Evolutionary conservation across 92 coral and sea anemone genomes (phyloP), one percentile per base, ranked within the genome.

Genomic region (Zoanthus sociatus): DNA sequence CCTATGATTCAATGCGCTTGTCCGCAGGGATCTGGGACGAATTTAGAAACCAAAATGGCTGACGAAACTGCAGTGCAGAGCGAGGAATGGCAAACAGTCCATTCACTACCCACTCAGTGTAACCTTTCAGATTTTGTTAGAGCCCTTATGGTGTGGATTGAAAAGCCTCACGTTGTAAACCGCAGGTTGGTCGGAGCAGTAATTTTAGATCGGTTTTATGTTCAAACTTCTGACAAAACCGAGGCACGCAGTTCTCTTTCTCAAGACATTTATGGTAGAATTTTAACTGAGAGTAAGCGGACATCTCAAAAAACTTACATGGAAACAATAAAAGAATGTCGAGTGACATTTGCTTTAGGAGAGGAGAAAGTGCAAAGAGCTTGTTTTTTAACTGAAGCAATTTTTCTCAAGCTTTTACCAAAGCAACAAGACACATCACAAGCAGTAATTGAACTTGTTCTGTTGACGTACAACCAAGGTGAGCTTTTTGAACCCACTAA

Each of bases 81-180:
- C 6, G n/a, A 6, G n/a, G 10, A 31, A 30, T 93, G 99, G 99
- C 58, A 48, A 89, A 88, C 73, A 16, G 91, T 92, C 0, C 76
- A 78, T 47, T 88, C 93, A 79, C 73, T 86, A 13, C 58, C 79
- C 74, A 88, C 92, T 45, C 48, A 76, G 48, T 92, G 90, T 53
- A 78, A 77, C 73, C 51, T 83, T 12, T 42, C 63, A 31, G 88
- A 91, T 60, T 97, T 97, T 83, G 67, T 92, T 16, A 89, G 90
- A 15, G 96, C 99, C 17, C n/a, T 95, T 32, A 83, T 92, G 77
- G 95, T 97, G 42, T 97, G 99, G 99, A 82, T 93, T 55, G 99
- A 97, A 66, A 95, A 93, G 56, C 99, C 99, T 30, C 98, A 97
- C 26, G 99, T 97, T 48, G 90, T 97, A 10, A 97, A 97, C 85